Evolutionary conservation across 2,888 invertebrate species (phyloP).

Genomic region (Athrips mouffetella): DNA sequence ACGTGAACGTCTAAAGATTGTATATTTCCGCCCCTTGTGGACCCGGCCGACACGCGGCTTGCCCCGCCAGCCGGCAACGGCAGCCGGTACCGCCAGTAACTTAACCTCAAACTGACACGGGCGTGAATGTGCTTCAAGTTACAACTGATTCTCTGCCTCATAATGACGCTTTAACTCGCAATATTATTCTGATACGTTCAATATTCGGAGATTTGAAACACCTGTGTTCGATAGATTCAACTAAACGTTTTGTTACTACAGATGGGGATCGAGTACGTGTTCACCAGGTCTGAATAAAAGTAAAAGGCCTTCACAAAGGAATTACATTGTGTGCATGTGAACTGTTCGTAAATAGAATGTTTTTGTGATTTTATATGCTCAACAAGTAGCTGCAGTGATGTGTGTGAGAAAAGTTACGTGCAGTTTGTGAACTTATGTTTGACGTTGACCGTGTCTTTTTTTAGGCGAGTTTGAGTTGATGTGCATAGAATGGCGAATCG

Average conservation of each 20-base stretch:
- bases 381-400: conserved; percentile 38
- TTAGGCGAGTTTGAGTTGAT: conserved; percentile 26
- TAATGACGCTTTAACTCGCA: conserved; percentile 30
- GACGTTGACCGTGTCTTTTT: conserved; percentile 21
- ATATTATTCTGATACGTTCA: conserved; percentile 13
- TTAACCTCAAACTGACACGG: conserved; percentile 77
- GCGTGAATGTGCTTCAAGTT: conserved; percentile 69
- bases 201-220: conserved; percentile 3
- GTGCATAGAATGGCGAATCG: conserved; percentile 63
- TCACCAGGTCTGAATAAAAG: conserved; percentile 29
- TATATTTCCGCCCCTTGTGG: conserved; percentile 51
- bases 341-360: conserved; percentile 27
- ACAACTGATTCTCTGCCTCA: conserved; percentile 56
- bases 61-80: conserved; percentile 47
- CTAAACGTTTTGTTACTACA: conserved; percentile 34
- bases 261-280: conserved; percentile 30
- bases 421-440: conserved; percentile 31
- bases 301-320: conserved; percentile 30
- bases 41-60: conserved; percentile 41
- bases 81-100: conserved; percentile 72
- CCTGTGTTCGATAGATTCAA: conserved; percentile 17
- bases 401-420: conserved; percentile 37
- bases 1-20: conserved; percentile 8
- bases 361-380: conserved; percentile 33
- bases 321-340: conserved; percentile 32